Percentiles rank a stretch among this genome's conserved stretches.
phyloP scores from a whole-genome alignment of 1,140 invertebrate genomes.

The Littorina saxatilis region DNA sequence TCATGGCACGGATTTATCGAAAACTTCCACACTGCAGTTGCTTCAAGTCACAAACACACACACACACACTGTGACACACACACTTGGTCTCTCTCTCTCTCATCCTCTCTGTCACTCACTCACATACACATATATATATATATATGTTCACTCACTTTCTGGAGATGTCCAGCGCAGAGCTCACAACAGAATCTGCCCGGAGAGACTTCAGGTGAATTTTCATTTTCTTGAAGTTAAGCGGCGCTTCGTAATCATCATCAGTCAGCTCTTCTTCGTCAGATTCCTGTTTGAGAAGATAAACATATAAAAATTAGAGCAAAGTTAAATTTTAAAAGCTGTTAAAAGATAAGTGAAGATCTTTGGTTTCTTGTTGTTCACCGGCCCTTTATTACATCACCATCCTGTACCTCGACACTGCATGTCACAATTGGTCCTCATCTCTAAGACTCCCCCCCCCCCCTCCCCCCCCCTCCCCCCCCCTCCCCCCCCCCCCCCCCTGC shows the following conservation, averaged over 20 bases:
- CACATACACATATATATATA: neutral
- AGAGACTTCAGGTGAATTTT: slow-evolving; percentile 32
- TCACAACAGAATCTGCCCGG: slow-evolving; percentile 39
- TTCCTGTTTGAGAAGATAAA: slow-evolving; percentile 12
- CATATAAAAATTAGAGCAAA: too few species aligned
- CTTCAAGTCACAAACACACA: neutral
- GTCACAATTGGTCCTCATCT: too few species aligned
- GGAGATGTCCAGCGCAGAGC: slow-evolving; percentile 38
- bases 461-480: too few species aligned
- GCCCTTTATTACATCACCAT: too few species aligned
- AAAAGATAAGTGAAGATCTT: too few species aligned
- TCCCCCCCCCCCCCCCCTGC: too few species aligned
- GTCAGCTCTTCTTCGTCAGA: slow-evolving; percentile 36
- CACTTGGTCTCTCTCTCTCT: neutral
- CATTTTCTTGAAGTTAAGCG: slow-evolving; percentile 43
- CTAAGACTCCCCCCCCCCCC: too few species aligned
- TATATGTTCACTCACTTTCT: slow-evolving; percentile 37
- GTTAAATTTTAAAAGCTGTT: too few species aligned
- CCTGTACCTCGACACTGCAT: too few species aligned
- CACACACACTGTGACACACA: neutral
- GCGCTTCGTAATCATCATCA: slow-evolving; percentile 48
- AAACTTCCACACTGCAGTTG: too few species aligned
- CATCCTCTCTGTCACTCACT: neutral
- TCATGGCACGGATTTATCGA: too few species aligned
- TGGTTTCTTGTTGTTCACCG: too few species aligned